Conservation (phyloP, 2,888 invertebrate genomes). For the Portevinia maculata region DNA sequence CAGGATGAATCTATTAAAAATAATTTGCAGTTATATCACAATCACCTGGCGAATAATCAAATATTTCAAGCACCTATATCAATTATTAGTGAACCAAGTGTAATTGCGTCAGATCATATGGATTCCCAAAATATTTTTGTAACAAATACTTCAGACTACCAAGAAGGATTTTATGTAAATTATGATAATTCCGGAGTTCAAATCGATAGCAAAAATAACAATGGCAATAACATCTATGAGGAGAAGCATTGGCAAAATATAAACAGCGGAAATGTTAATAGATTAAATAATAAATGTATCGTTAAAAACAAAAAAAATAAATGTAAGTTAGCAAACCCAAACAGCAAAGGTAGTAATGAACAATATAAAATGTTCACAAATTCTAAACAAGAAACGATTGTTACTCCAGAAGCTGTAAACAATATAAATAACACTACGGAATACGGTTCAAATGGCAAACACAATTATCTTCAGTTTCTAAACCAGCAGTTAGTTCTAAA, state of each 20-base stretch:
- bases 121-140: conserved; percentile 27
- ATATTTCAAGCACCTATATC: conserved; percentile 1
- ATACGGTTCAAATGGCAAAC: conserved; percentile 7
- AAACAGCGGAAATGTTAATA: not conserved
- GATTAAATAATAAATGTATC: conserved; percentile 1
- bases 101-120: conserved; percentile 2
- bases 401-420: conserved; percentile 47
- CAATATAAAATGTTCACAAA: conserved; percentile 39
- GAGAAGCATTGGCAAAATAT: conserved; percentile 14
- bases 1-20: conserved; percentile 31
- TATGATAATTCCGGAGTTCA: not conserved
- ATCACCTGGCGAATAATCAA: conserved; percentile 20
- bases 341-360: conserved; percentile 26
- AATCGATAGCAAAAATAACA: not conserved
- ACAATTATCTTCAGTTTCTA: conserved; percentile 23
- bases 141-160: not conserved
- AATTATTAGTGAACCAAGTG: conserved; percentile 2
- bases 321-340: not conserved
- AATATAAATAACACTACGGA: conserved; percentile 4
- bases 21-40: conserved; percentile 42
- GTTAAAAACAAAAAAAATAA: conserved; percentile 18
- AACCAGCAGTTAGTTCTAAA: conserved; percentile 44
- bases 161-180: conserved; percentile 19
- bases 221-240: not conserved
- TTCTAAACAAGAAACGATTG: conserved; percentile 53